These are phyloP conservation scores for Trichonephila clavata DNA, from an alignment of 1,140 invertebrate species.

Conservation along the genomic window DNA sequence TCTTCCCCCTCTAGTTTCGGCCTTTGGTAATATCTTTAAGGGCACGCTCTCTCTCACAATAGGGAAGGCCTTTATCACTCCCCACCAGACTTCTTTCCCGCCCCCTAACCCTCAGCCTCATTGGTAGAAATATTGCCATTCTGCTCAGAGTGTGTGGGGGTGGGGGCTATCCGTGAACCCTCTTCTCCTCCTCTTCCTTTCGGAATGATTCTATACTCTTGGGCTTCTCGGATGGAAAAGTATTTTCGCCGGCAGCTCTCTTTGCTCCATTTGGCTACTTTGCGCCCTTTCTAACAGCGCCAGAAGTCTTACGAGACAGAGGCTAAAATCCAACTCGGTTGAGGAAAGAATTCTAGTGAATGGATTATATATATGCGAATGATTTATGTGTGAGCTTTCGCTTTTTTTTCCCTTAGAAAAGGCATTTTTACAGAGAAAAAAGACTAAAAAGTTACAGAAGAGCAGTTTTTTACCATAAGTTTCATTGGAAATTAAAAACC, in stretches of 20 bases:
- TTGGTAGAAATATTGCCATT: slow-evolving; percentile 72
- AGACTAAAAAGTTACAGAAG: too few species aligned
- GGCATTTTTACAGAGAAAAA: background rate
- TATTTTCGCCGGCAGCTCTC: slow-evolving; percentile 30
- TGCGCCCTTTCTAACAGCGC: background rate
- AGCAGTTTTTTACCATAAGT: too few species aligned
- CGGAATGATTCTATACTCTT: slow-evolving; percentile 62
- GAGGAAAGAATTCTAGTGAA: background rate
- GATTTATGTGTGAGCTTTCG: background rate
- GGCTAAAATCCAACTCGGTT: too few species aligned
- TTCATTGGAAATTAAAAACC: too few species aligned
- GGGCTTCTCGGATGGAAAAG: slow-evolving; percentile 59
- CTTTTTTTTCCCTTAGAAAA: background rate
- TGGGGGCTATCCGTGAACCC: background rate
- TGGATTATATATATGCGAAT: background rate
- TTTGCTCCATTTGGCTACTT: slow-evolving; percentile 21
- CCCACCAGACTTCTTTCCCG: slow-evolving; percentile 56
- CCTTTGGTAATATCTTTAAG: slow-evolving; percentile 62
- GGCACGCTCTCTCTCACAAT: slow-evolving; percentile 23
- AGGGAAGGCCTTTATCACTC: slow-evolving; percentile 72
- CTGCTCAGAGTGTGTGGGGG: background rate
- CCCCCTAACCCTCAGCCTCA: slow-evolving; percentile 51
- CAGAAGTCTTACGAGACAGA: background rate
- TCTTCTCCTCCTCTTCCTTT: slow-evolving; percentile 17
- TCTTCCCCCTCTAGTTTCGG: background rate